A percentile compares a stretch with the other conserved stretches of the same genome.
These are phyloP conservation scores for Hyposoter didymator DNA, from an alignment of 2,888 invertebrate species.

Conservation along the genomic window DNA sequence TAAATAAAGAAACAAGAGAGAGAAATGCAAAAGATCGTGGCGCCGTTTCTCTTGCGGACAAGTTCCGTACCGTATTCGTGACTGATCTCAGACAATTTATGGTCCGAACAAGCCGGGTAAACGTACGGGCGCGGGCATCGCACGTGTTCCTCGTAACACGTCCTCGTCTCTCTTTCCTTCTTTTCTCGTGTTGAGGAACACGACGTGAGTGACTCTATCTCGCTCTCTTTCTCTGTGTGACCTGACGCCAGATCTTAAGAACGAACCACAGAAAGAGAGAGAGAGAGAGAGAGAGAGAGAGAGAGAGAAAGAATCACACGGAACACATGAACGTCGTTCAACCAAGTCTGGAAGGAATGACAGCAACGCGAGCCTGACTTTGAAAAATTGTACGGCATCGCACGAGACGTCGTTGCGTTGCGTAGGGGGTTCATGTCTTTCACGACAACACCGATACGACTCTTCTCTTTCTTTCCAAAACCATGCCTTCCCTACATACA, in stretches of 20 bases:
- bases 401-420: constrained; percentile 36
- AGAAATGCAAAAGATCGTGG: constrained; percentile 51
- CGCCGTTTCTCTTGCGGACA: constrained; percentile 61
- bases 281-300: constrained; percentile 32
- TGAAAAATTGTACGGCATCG: constrained; percentile 64
- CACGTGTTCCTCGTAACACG: constrained; percentile 69
- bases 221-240: constrained; percentile 29
- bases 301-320: constrained; percentile 38
- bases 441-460: constrained; percentile 43
- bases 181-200: constrained; percentile 51
- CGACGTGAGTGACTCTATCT: constrained; percentile 43
- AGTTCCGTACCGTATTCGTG: constrained; percentile 64
- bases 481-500: background rate
- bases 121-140: constrained; percentile 54
- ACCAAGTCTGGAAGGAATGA: constrained; percentile 66
- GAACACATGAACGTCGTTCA: constrained; percentile 69
- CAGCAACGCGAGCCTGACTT: constrained; percentile 69
- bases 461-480: constrained; percentile 32
- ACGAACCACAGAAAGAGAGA: constrained; percentile 31
- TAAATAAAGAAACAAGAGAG: constrained; percentile 5
- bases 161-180: constrained; percentile 60
- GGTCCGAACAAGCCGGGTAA: constrained; percentile 57
- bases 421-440: constrained; percentile 51
- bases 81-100: constrained; percentile 69
- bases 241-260: constrained; percentile 42